phyloP scores from a whole-genome alignment of 2,113 vertebrate genomes.

The Heterochromis multidens region DNA sequence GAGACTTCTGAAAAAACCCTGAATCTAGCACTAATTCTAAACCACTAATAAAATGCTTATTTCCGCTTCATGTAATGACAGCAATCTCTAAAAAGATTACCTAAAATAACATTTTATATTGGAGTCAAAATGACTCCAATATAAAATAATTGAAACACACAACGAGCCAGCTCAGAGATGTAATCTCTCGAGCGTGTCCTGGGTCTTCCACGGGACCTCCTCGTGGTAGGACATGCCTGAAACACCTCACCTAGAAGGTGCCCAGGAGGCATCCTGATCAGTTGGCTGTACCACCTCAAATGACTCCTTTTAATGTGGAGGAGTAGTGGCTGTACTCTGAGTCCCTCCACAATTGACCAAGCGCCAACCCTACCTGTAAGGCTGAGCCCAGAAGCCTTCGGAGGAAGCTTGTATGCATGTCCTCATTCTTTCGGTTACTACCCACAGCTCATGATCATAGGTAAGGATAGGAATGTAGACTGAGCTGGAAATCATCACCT shows the following conservation, averaged over 20 bases:
- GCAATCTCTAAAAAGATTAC: not conserved
- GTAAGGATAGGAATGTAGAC: not conserved
- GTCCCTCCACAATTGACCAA: not conserved
- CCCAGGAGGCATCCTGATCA: not conserved
- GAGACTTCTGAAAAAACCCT: conserved; percentile 7
- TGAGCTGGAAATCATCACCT: not conserved
- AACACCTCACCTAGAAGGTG: not conserved
- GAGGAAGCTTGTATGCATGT: not conserved
- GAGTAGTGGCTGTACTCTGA: not conserved
- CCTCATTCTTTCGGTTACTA: not conserved
- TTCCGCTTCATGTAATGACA: not conserved
- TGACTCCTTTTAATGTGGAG: not conserved
- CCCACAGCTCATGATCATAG: not conserved
- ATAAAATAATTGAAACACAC: no score
- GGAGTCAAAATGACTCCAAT: no score
- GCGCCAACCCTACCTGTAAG: fast-evolving
- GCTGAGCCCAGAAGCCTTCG: not conserved
- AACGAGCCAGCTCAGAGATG: no score
- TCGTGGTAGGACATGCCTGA: no score
- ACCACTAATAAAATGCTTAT: not conserved
- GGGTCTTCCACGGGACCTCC: no score
- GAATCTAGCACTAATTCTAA: not conserved
- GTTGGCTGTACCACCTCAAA: not conserved
- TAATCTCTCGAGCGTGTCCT: no score
- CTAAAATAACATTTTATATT: not conserved